Evolutionary conservation across 2,888 invertebrate species (phyloP).

Genomic region (Amiota mariae): DNA sequence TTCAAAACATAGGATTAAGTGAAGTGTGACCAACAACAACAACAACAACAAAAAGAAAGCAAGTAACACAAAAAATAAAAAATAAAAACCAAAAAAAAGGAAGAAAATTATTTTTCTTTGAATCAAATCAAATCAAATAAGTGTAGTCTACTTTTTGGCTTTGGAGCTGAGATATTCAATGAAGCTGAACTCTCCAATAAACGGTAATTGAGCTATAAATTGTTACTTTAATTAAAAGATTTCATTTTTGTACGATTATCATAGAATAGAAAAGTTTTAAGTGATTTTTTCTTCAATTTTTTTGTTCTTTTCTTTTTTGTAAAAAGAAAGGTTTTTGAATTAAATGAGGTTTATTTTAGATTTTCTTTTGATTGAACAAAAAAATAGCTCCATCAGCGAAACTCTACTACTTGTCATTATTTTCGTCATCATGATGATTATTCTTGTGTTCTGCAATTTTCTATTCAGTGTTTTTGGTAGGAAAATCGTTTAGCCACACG

Average conservation of each 20-base stretch:
- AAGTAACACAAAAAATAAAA: conserved; percentile 20
- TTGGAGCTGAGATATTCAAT: not conserved
- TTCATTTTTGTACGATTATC: not conserved
- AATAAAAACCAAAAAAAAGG: not conserved
- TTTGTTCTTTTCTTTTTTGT: not conserved
- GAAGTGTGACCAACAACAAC: conserved; percentile 47
- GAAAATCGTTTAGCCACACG: too few relatives aligned
- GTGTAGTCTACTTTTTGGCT: conserved; percentile 15
- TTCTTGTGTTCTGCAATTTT: too few relatives aligned
- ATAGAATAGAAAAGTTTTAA: not conserved
- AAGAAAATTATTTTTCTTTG: not conserved
- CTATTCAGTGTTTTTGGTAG: too few relatives aligned
- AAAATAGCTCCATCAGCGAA: too few relatives aligned
- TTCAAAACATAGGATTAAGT: conserved; percentile 38
- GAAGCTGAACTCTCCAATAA: conserved; percentile 36
- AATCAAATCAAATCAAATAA: conserved; percentile 39
- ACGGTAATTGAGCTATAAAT: conserved; percentile 60
- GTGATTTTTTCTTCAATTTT: not conserved
- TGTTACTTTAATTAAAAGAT: conserved; percentile 49
- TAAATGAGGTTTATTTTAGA: not conserved
- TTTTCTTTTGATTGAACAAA: not conserved
- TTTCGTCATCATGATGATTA: too few relatives aligned
- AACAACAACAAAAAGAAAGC: conserved; percentile 4
- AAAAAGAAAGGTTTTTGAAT: not conserved
- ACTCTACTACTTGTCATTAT: too few relatives aligned